Percentiles rank a stretch among this genome's conserved stretches.
Conservation (phyloP, 1,140 invertebrate genomes). For the Muscidifurax raptorellus region DNA sequence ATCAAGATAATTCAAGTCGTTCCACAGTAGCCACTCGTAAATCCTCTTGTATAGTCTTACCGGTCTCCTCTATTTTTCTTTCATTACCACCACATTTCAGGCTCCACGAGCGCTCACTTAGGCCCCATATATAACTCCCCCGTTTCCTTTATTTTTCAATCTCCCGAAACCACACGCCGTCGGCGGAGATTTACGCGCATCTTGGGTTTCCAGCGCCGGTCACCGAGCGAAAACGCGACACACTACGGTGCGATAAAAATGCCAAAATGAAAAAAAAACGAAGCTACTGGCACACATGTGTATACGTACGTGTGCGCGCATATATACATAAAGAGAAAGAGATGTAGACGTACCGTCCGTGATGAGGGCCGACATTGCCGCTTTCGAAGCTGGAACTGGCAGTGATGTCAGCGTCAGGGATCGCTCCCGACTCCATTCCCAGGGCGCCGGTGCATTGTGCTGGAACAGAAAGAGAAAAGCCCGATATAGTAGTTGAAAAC, state of each 20-base stretch:
- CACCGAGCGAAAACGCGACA: neutral
- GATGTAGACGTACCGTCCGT: conserved; percentile 72
- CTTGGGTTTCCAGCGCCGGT: neutral
- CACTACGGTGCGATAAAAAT: neutral
- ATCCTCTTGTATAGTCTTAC: neutral
- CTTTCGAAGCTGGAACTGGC: conserved; percentile 86
- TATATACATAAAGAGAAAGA: neutral
- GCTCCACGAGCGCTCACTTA: neutral
- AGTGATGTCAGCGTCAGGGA: conserved; percentile 81
- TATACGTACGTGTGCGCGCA: neutral
- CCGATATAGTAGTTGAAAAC: conserved; percentile 31
- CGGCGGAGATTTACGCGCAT: conserved; percentile 17
- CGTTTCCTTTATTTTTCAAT: conserved; percentile 9
- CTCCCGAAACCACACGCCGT: neutral
- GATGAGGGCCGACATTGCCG: conserved; percentile 83
- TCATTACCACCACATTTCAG: neutral
- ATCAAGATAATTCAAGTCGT: neutral
- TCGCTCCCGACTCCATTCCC: conserved; percentile 85
- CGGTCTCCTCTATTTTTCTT: neutral
- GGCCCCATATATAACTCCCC: neutral
- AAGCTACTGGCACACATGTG: neutral
- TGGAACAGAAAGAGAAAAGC: conserved; percentile 71
- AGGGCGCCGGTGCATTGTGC: conserved; percentile 80
- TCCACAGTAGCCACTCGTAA: neutral
- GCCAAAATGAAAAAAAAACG: conserved; percentile 3